Percentiles rank a stretch among this genome's conserved stretches.
Evolutionary conservation across 2,797 vertebrate genomes (phyloP).

Genomic region (Calcarius lapponicus): DNA sequence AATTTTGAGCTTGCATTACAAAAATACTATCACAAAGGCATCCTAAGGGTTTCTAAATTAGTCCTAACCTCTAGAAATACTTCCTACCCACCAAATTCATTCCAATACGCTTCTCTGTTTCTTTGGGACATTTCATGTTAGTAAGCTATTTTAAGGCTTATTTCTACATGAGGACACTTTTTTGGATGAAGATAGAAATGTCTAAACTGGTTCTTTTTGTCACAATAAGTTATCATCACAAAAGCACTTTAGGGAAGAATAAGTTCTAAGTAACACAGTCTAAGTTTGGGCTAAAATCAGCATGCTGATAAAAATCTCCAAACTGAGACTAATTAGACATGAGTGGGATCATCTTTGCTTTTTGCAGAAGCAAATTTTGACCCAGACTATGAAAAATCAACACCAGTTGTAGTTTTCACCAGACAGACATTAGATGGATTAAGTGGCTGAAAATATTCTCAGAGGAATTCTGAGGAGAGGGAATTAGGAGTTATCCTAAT

Average conservation of each 20-base stretch:
- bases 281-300: slow-evolving; percentile 20
- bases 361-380: slow-evolving; percentile 1
- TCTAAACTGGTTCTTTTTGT: slow-evolving; percentile 39
- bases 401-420: background rate
- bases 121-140: background rate
- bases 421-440: background rate
- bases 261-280: slow-evolving; percentile 13
- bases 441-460: background rate
- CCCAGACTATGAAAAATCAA: background rate
- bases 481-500: background rate
- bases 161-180: background rate
- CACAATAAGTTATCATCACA: slow-evolving; percentile 21
- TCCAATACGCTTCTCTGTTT: background rate
- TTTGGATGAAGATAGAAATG: slow-evolving; percentile 5
- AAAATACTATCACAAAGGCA: background rate
- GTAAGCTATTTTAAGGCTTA: background rate
- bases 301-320: background rate
- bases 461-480: background rate
- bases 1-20: background rate
- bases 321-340: background rate
- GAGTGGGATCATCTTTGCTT: background rate
- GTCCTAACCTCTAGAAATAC: background rate
- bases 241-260: slow-evolving; percentile 44
- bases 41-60: background rate
- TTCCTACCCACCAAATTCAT: background rate